Conservation (phyloP, 2,797 vertebrate genomes). For the Galagoides demidoff region DNA sequence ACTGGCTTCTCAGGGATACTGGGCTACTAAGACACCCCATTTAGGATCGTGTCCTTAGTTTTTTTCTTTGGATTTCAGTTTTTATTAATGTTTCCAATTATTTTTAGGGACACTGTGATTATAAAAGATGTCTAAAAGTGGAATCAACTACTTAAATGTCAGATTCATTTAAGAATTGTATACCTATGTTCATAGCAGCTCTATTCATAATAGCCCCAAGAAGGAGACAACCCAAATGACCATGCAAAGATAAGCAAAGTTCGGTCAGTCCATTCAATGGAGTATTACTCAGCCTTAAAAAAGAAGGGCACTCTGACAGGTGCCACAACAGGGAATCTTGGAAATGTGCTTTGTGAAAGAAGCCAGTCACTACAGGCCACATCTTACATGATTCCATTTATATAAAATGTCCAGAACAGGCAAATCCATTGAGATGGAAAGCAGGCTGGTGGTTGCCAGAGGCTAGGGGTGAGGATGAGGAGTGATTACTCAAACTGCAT, state of each 20-base stretch:
- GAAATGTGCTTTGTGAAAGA: fast-evolving
- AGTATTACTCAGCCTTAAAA: neutral
- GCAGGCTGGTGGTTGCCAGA: fast-evolving
- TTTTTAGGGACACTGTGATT: neutral
- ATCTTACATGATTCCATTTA: fast-evolving
- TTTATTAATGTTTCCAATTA: neutral
- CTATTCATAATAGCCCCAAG: too few species aligned
- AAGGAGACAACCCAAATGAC: neutral
- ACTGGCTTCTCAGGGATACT: neutral
- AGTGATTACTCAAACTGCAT: neutral
- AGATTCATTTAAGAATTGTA: neutral
- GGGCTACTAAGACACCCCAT: fast-evolving
- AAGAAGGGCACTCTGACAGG: neutral
- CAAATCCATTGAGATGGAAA: neutral
- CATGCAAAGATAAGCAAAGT: neutral
- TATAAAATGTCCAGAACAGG: neutral
- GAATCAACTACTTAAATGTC: neutral
- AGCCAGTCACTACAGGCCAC: neutral
- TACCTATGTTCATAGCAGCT: fast-evolving
- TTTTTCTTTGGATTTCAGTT: neutral
- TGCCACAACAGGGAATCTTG: neutral
- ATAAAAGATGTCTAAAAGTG: neutral
- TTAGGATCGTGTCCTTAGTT: neutral
- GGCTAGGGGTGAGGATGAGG: neutral
- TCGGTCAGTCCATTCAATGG: fast-evolving